phyloP scores from a whole-genome alignment of 2,888 invertebrate genomes.

The Cephus nigrinus region DNA sequence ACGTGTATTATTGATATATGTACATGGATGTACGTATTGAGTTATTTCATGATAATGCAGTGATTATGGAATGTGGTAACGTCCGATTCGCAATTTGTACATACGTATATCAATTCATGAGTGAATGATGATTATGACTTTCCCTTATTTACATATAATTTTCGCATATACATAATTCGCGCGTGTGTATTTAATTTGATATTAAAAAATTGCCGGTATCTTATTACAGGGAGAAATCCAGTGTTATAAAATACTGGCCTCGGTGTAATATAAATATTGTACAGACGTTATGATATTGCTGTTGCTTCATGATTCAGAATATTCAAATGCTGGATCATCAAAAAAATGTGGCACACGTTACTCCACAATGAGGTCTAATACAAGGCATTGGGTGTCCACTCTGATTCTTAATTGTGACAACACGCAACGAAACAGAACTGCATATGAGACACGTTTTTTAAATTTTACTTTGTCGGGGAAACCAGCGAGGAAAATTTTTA shows the following conservation, averaged over 20 bases:
- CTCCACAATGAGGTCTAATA: neutral
- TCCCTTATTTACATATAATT: neutral
- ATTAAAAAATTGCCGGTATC: neutral
- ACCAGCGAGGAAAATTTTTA: neutral
- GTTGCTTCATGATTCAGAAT: conserved; percentile 36
- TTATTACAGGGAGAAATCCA: neutral
- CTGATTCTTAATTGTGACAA: neutral
- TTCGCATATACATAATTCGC: neutral
- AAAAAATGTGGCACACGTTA: conserved; percentile 30
- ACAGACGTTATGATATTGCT: neutral
- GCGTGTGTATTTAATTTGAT: neutral
- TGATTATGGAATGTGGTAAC: neutral
- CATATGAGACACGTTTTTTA: neutral
- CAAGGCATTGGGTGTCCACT: neutral
- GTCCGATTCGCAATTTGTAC: neutral
- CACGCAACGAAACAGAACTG: neutral
- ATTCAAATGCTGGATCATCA: conserved; percentile 28
- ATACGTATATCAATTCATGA: neutral
- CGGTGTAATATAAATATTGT: neutral
- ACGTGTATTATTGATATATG: neutral
- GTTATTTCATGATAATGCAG: neutral
- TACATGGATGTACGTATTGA: neutral
- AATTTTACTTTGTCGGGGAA: neutral
- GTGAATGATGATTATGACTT: neutral
- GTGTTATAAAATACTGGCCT: neutral